A percentile compares a stretch with the other conserved stretches of the same genome.
Conservation (phyloP, 2,113 vertebrate genomes). For the Coreoperca whiteheadi region DNA sequence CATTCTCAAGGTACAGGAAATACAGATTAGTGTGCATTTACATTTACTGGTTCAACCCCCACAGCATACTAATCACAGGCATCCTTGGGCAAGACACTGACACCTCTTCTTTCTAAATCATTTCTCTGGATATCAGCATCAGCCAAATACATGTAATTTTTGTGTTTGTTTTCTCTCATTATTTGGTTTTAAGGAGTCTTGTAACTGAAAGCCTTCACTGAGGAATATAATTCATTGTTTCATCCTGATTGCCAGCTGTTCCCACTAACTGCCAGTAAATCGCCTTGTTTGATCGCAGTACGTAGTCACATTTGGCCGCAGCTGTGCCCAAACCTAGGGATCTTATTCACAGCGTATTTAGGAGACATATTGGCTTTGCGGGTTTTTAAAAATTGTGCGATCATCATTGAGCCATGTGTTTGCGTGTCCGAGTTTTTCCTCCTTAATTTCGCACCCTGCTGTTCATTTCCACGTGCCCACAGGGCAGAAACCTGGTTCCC, state of each 20-base stretch:
- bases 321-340: conserved; percentile 44
- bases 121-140: background rate
- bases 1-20: conserved; percentile 92
- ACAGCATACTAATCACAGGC: background rate
- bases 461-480: conserved; percentile 63
- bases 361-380: conserved; percentile 36
- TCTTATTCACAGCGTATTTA: conserved; percentile 36
- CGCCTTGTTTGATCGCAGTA: conserved; percentile 50
- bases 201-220: no score
- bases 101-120: background rate
- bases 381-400: conserved; percentile 20
- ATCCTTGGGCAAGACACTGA: background rate
- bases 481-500: conserved; percentile 98
- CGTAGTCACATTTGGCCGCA: conserved; percentile 25
- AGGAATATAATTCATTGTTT: background rate
- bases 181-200: background rate
- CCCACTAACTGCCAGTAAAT: conserved; percentile 1
- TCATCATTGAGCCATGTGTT: conserved; percentile 24
- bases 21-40: background rate
- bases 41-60: background rate
- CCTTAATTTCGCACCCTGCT: conserved; percentile 41
- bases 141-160: background rate
- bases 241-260: conserved; percentile 44
- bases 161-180: background rate
- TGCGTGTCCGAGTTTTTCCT: conserved; percentile 23